Evolutionary conservation across 2,113 vertebrate genomes (phyloP).

Genomic region (Cranoglanis bouderius): DNA sequence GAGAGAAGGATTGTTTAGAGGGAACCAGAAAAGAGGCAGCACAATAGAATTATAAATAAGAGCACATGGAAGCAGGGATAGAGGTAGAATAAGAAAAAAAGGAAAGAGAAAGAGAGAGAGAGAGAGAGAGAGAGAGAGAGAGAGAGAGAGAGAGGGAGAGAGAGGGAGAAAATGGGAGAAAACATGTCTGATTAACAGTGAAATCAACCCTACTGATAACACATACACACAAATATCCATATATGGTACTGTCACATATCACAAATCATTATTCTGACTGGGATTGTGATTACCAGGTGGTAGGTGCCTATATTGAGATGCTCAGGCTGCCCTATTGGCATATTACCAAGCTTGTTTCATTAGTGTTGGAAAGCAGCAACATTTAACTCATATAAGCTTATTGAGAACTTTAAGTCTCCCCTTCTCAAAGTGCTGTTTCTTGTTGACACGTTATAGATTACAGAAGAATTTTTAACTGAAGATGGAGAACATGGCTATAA

Average conservation of each 20-base stretch:
- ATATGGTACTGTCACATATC: conserved; percentile 21
- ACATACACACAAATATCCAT: background rate
- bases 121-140: background rate
- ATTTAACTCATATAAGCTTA: background rate
- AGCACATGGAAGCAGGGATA: conserved; percentile 30
- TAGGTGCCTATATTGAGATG: background rate
- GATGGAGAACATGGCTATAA: background rate
- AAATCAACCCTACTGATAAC: conserved; percentile 29
- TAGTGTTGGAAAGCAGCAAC: conserved; percentile 29
- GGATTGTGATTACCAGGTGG: background rate
- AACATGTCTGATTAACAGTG: conserved; percentile 52
- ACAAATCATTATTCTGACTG: background rate
- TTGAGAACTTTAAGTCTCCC: background rate
- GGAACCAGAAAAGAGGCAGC: conserved; percentile 42
- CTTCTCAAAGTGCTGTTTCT: background rate
- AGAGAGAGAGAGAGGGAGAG: background rate
- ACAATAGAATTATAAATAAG: conserved; percentile 55
- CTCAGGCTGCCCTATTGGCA: conserved; percentile 6
- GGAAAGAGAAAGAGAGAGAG: background rate
- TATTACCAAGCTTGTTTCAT: conserved; percentile 7
- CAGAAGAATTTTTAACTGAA: background rate
- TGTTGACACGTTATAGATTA: background rate
- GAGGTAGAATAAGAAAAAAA: conserved; percentile 6
- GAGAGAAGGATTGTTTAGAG: conserved; percentile 54
- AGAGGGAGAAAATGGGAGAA: conserved; percentile 31